Evolutionary conservation across 2,797 vertebrate species (phyloP).

Genomic region (Coccyzus lansbergi): DNA sequence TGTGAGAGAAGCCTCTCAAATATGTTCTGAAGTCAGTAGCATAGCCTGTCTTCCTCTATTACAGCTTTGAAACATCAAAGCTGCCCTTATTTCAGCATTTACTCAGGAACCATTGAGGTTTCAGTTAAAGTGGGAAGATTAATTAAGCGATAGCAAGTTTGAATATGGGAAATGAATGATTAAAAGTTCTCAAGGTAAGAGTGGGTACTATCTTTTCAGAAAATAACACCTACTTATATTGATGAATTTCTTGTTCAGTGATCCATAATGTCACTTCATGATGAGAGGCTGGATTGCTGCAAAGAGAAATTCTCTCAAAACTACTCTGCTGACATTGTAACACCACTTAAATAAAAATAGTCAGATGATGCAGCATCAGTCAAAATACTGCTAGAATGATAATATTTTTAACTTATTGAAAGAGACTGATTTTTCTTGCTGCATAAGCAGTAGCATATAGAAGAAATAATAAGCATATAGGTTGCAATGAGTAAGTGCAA

Average conservation of each 20-base stretch:
- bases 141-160: slow-evolving; percentile 55
- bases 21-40: background rate
- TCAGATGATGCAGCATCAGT: slow-evolving; percentile 29
- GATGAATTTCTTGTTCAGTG: slow-evolving; percentile 49
- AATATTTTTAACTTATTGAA: slow-evolving; percentile 15
- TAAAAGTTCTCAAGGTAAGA: slow-evolving; percentile 57
- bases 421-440: background rate
- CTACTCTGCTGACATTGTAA: slow-evolving; percentile 48
- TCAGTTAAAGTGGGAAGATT: slow-evolving; percentile 18
- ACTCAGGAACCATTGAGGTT: background rate
- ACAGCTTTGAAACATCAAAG: slow-evolving; percentile 13
- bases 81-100: slow-evolving; percentile 27
- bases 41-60: background rate
- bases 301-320: slow-evolving; percentile 54
- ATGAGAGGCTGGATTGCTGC: slow-evolving; percentile 19
- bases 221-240: slow-evolving; percentile 40
- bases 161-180: slow-evolving; percentile 40
- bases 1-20: background rate
- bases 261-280: slow-evolving; percentile 41
- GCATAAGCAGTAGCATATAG: background rate
- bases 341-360: slow-evolving; percentile 38
- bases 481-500: background rate
- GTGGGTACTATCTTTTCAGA: slow-evolving; percentile 17
- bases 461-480: background rate
- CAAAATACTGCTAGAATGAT: background rate